A percentile compares a stretch with the other conserved stretches of the same genome.
Conservation (phyloP, 1,140 invertebrate genomes). For the Cyphomyrmex costatus region DNA sequence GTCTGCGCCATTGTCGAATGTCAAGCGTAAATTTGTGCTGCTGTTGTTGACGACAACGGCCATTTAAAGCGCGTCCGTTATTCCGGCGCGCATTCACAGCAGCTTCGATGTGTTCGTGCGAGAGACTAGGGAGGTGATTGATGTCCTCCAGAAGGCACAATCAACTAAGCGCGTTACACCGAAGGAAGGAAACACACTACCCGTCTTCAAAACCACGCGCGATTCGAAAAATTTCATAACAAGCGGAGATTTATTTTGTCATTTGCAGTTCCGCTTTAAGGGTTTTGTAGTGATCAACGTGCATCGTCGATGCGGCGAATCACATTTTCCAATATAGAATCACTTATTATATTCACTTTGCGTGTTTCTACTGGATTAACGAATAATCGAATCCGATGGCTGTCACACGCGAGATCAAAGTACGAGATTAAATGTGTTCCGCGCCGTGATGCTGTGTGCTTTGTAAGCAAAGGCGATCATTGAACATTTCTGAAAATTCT, state of each 20-base stretch:
- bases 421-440: background rate
- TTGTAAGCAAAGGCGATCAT: slow-evolving; percentile 8
- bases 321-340: background rate
- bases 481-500: slow-evolving; percentile 3
- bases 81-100: slow-evolving; percentile 34
- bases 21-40: slow-evolving; percentile 31
- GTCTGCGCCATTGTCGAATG: background rate
- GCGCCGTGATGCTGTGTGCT: background rate
- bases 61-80: slow-evolving; percentile 51
- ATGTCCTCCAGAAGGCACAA: slow-evolving; percentile 65
- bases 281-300: background rate
- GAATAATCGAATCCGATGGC: background rate
- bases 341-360: background rate
- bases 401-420: background rate
- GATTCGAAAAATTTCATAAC: slow-evolving; percentile 37
- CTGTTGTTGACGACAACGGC: slow-evolving; percentile 44
- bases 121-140: slow-evolving; percentile 66
- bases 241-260: slow-evolving; percentile 25
- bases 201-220: slow-evolving; percentile 7
- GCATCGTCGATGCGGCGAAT: background rate
- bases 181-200: slow-evolving; percentile 25
- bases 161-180: slow-evolving; percentile 46
- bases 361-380: background rate
- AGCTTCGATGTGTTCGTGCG: slow-evolving; percentile 40
- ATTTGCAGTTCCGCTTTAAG: slow-evolving; percentile 10